Evolutionary conservation across 2,888 invertebrate species (phyloP), one percentile per base, ranked within the genome.

Genomic region (Pseudococcus longispinus): DNA sequence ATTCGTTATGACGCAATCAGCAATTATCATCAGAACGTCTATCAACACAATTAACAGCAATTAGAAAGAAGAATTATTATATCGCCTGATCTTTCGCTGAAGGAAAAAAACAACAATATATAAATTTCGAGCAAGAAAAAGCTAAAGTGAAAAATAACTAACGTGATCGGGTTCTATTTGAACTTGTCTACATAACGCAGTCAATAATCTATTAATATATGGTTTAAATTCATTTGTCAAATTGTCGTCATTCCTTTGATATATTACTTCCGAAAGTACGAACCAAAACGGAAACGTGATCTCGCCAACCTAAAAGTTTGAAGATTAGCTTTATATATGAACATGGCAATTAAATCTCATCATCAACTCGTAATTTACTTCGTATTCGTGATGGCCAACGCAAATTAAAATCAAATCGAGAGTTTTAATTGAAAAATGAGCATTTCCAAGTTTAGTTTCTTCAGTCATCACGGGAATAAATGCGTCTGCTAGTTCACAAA

Each of bases 251-350:
- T 97, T 95, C 89, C 94, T 94, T 89, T 96, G 95, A 91, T 98
- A 99, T 5, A 99, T 92, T 90, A 96, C 95, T 91, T 99, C 99
- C 5, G 98, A 98, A 51, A 99, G 91, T 37, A 96, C 94, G 91
- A 97, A 98, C 99, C 99, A 99, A 88, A 98, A 93, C 91, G 97
- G 96, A 91, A 99, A 99, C 1, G 99, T 98, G 89, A 98, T 96
- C 90, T 94, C 94, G 15, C 94, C 93, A 18, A 95, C 93, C 94
- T 94, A 90, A 46, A 88, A 89, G 77, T 80, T n/a, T n/a, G n/a
- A 70, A 85, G 42, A 83, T 74, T n/a, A 32, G n/a, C 51, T 51
- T 51, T n/a, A 51, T 3, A 8, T 44, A n/a, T 29, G 15, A 85
- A 18, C n/a, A 4, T 46, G n/a, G 55, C 9, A 15, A 51, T 6